Evolutionary conservation across 2,888 invertebrate species (phyloP).

Genomic region (Prosopocoilus inquinatus): DNA sequence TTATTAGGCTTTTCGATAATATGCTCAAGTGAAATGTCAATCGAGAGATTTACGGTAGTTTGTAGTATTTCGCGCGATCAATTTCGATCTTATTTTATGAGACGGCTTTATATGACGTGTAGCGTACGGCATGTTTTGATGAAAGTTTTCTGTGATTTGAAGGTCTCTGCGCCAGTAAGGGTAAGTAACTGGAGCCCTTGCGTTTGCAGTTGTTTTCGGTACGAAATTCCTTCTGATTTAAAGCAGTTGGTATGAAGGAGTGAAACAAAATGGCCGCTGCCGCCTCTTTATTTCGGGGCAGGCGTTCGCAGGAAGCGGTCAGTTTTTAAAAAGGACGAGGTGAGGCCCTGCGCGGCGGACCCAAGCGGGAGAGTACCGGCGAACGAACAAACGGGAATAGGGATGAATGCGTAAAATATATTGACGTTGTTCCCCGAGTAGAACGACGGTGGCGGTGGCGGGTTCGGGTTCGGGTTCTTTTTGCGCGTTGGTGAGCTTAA

Average conservation of each 20-base stretch:
- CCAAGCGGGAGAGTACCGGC: not conserved
- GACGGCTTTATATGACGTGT: no score
- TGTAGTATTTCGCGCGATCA: no score
- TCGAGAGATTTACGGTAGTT: no score
- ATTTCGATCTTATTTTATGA: no score
- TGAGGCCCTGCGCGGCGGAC: not conserved
- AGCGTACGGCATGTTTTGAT: no score
- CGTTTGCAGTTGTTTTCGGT: no score
- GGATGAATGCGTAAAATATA: constrained; percentile 18
- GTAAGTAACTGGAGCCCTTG: no score
- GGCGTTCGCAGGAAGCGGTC: constrained; percentile 3
- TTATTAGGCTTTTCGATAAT: no score
- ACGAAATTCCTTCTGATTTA: no score
- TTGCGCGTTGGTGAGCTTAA: constrained; percentile 22
- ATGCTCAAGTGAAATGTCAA: no score
- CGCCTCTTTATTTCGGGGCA: not conserved
- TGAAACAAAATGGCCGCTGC: not conserved
- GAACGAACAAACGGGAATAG: not conserved
- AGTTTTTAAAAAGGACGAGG: constrained; percentile 6
- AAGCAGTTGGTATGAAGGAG: not conserved
- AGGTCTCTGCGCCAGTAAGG: no score
- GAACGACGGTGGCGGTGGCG: constrained; percentile 8
- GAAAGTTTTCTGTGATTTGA: no score
- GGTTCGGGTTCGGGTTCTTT: constrained; percentile 15
- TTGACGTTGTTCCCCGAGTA: constrained; percentile 19